Conservation (phyloP, 2,888 invertebrate species). For the Andrena marginata region DNA sequence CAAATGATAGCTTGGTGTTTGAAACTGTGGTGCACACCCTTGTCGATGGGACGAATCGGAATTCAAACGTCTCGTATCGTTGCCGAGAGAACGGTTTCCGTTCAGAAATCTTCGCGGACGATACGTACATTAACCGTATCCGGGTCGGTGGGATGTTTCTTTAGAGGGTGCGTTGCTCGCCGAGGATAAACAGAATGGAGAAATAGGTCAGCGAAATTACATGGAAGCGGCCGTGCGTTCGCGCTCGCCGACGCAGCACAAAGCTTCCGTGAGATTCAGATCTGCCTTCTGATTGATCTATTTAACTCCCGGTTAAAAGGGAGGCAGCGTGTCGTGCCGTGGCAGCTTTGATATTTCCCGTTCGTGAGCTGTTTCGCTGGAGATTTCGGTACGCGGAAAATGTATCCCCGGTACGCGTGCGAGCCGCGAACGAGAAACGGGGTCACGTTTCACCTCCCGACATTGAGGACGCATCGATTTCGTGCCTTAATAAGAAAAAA, state of each 20-base stretch:
- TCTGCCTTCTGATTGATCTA: constrained; percentile 17
- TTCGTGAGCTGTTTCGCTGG: neutral
- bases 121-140: neutral
- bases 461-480: constrained; percentile 28
- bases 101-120: neutral
- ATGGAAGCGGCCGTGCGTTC: neutral
- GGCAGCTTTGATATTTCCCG: neutral
- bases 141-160: neutral
- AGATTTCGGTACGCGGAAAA: neutral
- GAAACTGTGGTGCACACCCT: neutral
- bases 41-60: neutral
- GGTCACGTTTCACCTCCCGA: constrained; percentile 19
- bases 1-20: neutral
- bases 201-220: constrained; percentile 18
- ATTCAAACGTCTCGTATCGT: neutral
- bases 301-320: neutral
- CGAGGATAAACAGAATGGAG: neutral
- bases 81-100: neutral
- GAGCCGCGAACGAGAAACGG: constrained; percentile 7
- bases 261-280: neutral
- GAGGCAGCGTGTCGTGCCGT: neutral
- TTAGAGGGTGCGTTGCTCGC: neutral
- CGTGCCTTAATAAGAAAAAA: neutral
- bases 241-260: constrained; percentile 1
- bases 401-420: neutral